phyloP scores from a whole-genome alignment of 2,113 vertebrate genomes.

The Pyrgilauda ruficollis region DNA sequence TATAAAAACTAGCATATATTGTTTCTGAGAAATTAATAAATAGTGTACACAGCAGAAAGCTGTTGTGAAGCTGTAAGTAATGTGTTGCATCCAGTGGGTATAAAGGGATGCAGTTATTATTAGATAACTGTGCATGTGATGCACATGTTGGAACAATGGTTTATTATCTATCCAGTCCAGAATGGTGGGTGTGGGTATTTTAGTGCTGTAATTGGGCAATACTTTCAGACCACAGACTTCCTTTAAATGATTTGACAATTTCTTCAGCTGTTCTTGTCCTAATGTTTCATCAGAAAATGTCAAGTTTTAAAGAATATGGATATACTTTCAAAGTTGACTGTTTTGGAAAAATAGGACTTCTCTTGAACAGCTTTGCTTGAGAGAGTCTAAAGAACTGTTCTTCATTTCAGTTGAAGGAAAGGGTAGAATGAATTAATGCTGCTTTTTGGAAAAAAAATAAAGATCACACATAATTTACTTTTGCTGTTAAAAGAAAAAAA shows the following conservation, averaged over 20 bases:
- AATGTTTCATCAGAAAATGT: not conserved
- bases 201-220: conserved; percentile 19
- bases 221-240: conserved; percentile 47
- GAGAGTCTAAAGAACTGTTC: not conserved
- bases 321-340: not conserved
- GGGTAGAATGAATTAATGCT: not conserved
- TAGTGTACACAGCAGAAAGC: not conserved
- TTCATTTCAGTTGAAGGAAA: not conserved
- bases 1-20: not conserved
- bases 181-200: not conserved
- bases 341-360: not conserved
- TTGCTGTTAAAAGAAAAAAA: not conserved
- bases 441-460: not conserved
- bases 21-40: not conserved
- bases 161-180: conserved; percentile 47
- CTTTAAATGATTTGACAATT: conserved; percentile 49
- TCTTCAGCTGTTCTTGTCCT: not conserved
- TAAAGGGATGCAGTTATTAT: not conserved
- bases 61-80: not conserved
- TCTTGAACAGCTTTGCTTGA: not conserved
- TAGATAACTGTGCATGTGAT: not conserved
- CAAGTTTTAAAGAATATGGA: not conserved
- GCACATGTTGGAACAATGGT: not conserved
- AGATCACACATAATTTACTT: not conserved
- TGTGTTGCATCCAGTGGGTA: not conserved